Conservation (phyloP, 2,797 vertebrate species). For the Cossypha caffra region DNA sequence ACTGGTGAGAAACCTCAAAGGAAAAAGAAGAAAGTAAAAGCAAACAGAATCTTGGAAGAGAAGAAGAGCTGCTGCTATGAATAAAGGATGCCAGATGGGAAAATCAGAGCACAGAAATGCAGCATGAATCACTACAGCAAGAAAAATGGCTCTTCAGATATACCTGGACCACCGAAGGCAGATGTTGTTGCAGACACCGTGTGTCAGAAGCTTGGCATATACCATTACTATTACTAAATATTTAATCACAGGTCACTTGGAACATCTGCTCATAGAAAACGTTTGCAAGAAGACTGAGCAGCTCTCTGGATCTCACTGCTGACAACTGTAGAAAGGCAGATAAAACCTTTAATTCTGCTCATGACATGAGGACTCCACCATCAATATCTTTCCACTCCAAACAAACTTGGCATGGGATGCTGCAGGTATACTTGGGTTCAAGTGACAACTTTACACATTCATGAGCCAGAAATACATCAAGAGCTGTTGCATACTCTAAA, state of each 20-base stretch:
- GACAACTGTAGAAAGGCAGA: neutral
- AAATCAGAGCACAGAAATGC: neutral
- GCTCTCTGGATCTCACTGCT: neutral
- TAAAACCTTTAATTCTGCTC: neutral
- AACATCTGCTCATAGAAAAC: neutral
- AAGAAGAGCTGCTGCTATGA: neutral
- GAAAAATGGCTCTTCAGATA: neutral
- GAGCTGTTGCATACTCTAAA: neutral
- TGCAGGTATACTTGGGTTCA: neutral
- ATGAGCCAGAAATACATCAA: neutral
- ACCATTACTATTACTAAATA: conserved; percentile 18
- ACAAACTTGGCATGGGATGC: neutral
- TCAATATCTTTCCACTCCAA: neutral
- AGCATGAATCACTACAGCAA: neutral
- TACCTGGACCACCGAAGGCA: neutral
- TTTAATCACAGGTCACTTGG: neutral
- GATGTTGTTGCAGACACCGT: neutral
- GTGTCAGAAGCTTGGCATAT: conserved; percentile 27
- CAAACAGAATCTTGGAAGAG: conserved; percentile 13
- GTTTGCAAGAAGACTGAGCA: neutral
- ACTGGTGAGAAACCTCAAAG: neutral
- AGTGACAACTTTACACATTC: neutral
- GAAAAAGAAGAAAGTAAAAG: conserved; percentile 16
- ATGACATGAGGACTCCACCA: neutral
- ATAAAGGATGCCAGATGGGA: neutral